phyloP scores from a whole-genome alignment of 2,113 vertebrate species.

The Etia nguti region DNA sequence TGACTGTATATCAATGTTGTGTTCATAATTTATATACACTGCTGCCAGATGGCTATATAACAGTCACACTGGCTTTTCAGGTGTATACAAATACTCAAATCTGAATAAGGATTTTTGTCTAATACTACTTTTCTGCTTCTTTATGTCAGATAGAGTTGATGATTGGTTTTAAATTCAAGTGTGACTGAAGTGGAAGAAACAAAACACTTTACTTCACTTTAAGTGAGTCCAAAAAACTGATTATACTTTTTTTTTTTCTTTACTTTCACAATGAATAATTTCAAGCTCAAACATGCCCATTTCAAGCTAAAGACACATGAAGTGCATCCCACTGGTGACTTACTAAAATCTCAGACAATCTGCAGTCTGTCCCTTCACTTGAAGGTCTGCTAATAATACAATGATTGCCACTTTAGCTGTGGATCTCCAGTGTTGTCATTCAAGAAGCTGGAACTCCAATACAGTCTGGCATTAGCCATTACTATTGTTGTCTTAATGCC shows the following conservation, averaged over 20 bases:
- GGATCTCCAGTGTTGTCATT: constrained; percentile 38
- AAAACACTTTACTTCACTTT: background rate
- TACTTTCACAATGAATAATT: background rate
- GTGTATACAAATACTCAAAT: background rate
- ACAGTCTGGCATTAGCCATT: constrained; percentile 33
- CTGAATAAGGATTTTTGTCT: background rate
- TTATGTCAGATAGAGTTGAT: background rate
- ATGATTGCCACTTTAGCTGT: constrained; percentile 38
- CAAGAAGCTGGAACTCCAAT: constrained; percentile 36
- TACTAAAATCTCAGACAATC: constrained; percentile 38
- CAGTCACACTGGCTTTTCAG: background rate
- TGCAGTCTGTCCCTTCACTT: constrained; percentile 12
- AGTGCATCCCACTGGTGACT: constrained; percentile 14
- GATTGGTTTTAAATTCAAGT: background rate
- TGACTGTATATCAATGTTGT: background rate
- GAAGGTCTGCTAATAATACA: constrained; percentile 28
- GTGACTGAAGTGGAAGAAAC: background rate
- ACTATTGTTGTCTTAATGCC: constrained; percentile 59
- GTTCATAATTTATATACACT: background rate
- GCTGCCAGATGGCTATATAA: background rate
- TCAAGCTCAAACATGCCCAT: constrained; percentile 44
- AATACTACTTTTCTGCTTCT: background rate
- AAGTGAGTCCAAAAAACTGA: background rate
- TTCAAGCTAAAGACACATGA: constrained; percentile 6
- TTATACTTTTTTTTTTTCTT: background rate